Base-by-base conservation (phyloP, 2,888 invertebrate genomes). In the Polydrusus pterygomalis region DNA sequence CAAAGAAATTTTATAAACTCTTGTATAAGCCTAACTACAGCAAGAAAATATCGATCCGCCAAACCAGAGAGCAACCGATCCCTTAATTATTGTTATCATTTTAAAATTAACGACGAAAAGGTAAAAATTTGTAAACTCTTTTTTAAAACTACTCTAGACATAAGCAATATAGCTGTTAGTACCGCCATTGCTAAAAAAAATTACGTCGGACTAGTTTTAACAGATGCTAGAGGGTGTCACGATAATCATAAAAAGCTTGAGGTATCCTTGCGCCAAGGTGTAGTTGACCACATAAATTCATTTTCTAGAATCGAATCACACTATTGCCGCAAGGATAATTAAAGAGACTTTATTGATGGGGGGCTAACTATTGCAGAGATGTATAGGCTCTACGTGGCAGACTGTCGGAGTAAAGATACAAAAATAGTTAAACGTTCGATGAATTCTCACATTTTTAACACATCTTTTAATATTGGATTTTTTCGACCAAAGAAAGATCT, bases 301-400 rank as follows among this genome's bases (percentile, higher is more conserved):
- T 56, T 69, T 20, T 17, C 56, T 30, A n/a, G 69, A 38, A 58
- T 69, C 30, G 69, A 56, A 15, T 56, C 11, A 5, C 58, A 69
- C 51, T 69, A 69, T 30, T 15, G 30, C 17, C 69, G 69, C 18
- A 69, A 34, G 11, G 43, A 69, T 20, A 69, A 20, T 30, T 20
- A 51, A 40, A 63, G 45, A 13, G 65, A 47, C 10, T 69, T 38
- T 18, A 69, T 56, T 56, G 56, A 56, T 47, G 56, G 56, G 10
- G 69, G 69, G 2, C 58, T 69, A 9, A 56, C 69, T 13, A 69
- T 38, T 43, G 56, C 69, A n/a, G 63, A 43, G 18, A 63, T 43
- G 40, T 43, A 63, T 43, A 43, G 45, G 45, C 38, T 40, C 18
- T 63, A 43, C 38, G 18, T 18, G 18, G 63, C 45, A 25, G 11